These are phyloP conservation scores for Conomelus anceps DNA, from an alignment of 2,888 invertebrate genomes.

Conservation along the genomic window DNA sequence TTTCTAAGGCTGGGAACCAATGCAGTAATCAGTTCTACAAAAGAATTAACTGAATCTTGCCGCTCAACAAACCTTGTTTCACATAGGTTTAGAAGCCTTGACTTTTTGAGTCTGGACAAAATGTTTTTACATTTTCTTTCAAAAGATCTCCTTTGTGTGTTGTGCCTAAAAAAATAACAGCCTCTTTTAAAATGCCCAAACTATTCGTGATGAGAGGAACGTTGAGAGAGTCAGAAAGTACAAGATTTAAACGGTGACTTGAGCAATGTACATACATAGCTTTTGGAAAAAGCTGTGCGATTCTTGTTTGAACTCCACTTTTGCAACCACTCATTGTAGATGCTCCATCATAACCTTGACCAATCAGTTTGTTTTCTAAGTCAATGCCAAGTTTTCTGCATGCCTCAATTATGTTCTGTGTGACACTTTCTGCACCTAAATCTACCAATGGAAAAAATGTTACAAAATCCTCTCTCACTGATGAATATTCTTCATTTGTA, in stretches of 20 bases:
- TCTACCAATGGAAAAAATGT: conserved; percentile 4
- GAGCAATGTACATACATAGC: conserved; percentile 12
- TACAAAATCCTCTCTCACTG: conserved; percentile 6
- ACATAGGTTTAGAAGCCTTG: not conserved
- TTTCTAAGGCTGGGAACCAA: not conserved
- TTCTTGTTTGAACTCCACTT: not conserved
- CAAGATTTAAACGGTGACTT: conserved; percentile 10
- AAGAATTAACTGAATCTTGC: not conserved
- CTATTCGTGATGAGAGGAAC: not conserved
- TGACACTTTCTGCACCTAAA: not conserved
- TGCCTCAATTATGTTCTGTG: not conserved
- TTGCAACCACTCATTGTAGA: conserved; percentile 7
- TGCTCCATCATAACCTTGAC: conserved; percentile 8
- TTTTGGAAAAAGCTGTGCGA: not conserved
- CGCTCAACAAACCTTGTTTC: not conserved
- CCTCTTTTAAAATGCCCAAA: not conserved
- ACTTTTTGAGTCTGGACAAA: not conserved
- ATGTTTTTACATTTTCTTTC: not conserved
- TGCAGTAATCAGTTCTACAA: not conserved
- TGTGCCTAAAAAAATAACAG: not conserved
- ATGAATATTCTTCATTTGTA: not conserved
- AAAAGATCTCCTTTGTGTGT: not conserved
- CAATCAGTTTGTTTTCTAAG: conserved; percentile 10
- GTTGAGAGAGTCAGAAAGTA: not conserved
- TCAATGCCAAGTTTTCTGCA: not conserved